Conservation (phyloP, 2,113 vertebrate genomes). For the Phyllostomus hastatus region DNA sequence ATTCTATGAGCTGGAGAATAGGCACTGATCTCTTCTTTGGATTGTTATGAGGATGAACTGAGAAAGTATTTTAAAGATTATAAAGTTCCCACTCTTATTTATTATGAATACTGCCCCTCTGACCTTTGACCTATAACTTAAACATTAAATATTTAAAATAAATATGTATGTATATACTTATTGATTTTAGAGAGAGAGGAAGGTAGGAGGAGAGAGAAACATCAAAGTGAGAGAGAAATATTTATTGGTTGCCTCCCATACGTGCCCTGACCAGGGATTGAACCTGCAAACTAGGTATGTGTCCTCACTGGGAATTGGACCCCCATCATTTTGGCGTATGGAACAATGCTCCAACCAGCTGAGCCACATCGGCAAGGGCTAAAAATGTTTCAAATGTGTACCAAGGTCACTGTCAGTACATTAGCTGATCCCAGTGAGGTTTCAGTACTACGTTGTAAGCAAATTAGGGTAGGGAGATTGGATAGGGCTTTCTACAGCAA, state of each 20-base stretch:
- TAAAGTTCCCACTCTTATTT: not conserved
- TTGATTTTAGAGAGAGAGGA: too few relatives aligned
- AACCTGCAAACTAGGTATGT: too few relatives aligned
- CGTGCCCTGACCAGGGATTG: too few relatives aligned
- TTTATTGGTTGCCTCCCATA: too few relatives aligned
- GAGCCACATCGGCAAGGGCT: too few relatives aligned
- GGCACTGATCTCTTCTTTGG: not conserved
- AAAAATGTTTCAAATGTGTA: not conserved
- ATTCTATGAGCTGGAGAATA: not conserved
- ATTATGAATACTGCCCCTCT: not conserved
- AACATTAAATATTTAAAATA: slow-evolving; percentile 8
- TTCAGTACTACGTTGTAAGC: not conserved
- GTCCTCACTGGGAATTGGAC: too few relatives aligned
- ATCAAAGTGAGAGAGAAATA: too few relatives aligned
- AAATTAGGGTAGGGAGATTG: not conserved
- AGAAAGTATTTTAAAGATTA: not conserved
- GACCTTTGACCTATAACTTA: not conserved
- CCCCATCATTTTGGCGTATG: too few relatives aligned
- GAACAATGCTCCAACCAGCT: too few relatives aligned
- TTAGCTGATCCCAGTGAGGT: not conserved
- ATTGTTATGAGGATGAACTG: not conserved
- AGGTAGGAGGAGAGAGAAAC: too few relatives aligned
- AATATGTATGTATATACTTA: not conserved
- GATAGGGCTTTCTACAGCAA: not conserved
- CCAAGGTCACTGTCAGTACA: not conserved